Evolutionary conservation across 2,113 vertebrate genomes (phyloP), one percentile per base, ranked within the genome.

Genomic region (Gobius niger): DNA sequence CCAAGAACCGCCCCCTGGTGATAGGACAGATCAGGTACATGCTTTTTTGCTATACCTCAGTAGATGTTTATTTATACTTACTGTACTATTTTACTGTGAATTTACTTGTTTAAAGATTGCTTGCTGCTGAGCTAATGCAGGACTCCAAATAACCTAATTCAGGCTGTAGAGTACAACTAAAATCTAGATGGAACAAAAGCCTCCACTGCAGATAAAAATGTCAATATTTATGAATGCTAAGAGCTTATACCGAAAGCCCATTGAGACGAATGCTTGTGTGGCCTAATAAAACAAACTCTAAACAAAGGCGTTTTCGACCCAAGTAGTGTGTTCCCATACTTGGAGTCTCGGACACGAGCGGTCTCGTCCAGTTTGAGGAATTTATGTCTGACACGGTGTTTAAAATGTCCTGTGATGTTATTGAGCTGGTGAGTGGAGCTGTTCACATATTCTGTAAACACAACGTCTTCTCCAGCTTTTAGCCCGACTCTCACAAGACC

Each of bases 1-100:
- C 98, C 42, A 99, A 98, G 91, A 98, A 95, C 92, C 95, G 98
- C 11, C 98, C 98, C 0, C 93, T 99, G 14, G 98, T 99, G 83
- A 91, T 96, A 85, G 96, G 98, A 85, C 98, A 99, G 86, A 96
- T 99, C 93, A 99, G 98, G 98, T 99, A 94, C 72, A 0, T 1
- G 6, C 5, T 24, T 5, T 56, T 54, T 24, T 56, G 0, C 24
- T 34, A 34, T 34, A 4, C 24, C 24, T 34, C 24, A 34, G 3
- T 34, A 34, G 24, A 34, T 34, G 24, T 34, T n/a, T n/a, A n/a
- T n/a, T n/a, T n/a, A n/a, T n/a, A 4, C 24, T 34, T 2, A 4
- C 24, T 34, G 24, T 2, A 4, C 24, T 34, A 4, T 34, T 34
- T 34, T 34, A 34, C 24, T 34, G 5, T 34, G 24, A 34, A 34